These are phyloP conservation scores for Drosophila bipectinata DNA, from an alignment of 1,140 invertebrate species.

Conservation along the genomic window DNA sequence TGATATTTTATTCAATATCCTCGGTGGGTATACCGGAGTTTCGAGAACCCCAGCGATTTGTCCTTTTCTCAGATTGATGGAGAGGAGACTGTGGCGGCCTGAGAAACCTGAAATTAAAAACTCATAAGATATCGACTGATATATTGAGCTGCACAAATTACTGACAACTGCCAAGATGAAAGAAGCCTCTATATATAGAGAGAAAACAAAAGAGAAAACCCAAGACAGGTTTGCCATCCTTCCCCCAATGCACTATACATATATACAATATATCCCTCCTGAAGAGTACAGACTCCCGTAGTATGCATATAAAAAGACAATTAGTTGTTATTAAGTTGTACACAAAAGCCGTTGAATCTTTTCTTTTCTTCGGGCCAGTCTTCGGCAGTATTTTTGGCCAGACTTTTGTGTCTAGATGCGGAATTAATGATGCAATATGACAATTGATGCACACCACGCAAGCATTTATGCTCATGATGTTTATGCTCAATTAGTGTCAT, in stretches of 20 bases:
- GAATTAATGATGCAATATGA: conserved; percentile 70
- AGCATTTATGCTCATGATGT: conserved; percentile 25
- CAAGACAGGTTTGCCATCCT: conserved; percentile 62
- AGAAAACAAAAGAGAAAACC: conserved; percentile 54
- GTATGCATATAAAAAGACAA: conserved; percentile 79
- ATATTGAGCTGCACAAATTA: conserved; percentile 84
- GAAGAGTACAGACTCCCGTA: too few species aligned
- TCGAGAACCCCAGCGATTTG: conserved; percentile 66
- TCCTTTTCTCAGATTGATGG: conserved; percentile 84
- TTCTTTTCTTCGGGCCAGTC: too few species aligned
- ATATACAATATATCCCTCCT: too few species aligned
- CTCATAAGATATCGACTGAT: conserved; percentile 84
- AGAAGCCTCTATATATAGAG: conserved; percentile 29
- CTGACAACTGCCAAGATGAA: conserved; percentile 80
- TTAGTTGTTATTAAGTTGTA: conserved; percentile 82
- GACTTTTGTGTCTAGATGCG: conserved; percentile 56
- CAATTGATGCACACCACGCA: conserved; percentile 51
- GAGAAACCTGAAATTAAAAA: conserved; percentile 83
- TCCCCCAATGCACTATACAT: not conserved
- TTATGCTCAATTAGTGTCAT: conserved; percentile 43
- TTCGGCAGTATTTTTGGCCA: conserved; percentile 21
- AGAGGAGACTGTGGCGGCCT: conserved; percentile 1
- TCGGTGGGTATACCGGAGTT: conserved; percentile 13
- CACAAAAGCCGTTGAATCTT: conserved; percentile 64
- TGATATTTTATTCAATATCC: conserved; percentile 84